Evolutionary conservation across 2,113 vertebrate species (phyloP).

Genomic region (Varanus komodoensis): DNA sequence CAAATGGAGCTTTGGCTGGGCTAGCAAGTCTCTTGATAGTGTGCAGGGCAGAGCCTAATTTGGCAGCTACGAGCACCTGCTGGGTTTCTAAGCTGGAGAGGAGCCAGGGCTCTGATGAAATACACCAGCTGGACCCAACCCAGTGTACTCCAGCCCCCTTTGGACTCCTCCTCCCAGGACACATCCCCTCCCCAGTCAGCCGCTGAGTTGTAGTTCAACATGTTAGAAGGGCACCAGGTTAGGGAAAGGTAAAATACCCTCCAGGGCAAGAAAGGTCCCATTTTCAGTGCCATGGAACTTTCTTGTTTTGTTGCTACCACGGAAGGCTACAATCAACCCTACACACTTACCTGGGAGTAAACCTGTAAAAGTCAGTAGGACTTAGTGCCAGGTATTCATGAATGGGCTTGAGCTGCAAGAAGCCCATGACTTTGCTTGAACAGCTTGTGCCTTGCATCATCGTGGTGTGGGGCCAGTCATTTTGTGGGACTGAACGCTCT

Average conservation of each 20-base stretch:
- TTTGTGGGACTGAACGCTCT: too few species aligned
- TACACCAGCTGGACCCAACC: too few species aligned
- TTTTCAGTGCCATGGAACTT: neutral
- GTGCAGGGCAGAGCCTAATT: neutral
- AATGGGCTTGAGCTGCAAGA: neutral
- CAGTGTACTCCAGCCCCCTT: too few species aligned
- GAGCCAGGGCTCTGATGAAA: neutral
- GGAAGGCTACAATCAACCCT: neutral
- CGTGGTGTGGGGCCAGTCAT: too few species aligned
- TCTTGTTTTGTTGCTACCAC: neutral
- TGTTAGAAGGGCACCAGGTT: too few species aligned
- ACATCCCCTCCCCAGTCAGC: too few species aligned
- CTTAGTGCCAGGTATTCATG: neutral
- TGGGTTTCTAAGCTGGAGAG: neutral
- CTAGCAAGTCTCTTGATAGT: neutral
- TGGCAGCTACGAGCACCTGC: neutral
- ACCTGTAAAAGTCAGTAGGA: neutral
- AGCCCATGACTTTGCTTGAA: neutral
- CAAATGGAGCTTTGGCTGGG: neutral
- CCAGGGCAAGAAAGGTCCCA: too few species aligned
- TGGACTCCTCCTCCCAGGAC: too few species aligned
- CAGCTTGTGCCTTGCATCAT: too few species aligned
- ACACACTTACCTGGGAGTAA: neutral
- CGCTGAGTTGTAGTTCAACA: too few species aligned
- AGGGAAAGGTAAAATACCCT: too few species aligned